Base-by-base conservation (phyloP, 2,113 vertebrate species). In the Synodontis membranacea region DNA sequence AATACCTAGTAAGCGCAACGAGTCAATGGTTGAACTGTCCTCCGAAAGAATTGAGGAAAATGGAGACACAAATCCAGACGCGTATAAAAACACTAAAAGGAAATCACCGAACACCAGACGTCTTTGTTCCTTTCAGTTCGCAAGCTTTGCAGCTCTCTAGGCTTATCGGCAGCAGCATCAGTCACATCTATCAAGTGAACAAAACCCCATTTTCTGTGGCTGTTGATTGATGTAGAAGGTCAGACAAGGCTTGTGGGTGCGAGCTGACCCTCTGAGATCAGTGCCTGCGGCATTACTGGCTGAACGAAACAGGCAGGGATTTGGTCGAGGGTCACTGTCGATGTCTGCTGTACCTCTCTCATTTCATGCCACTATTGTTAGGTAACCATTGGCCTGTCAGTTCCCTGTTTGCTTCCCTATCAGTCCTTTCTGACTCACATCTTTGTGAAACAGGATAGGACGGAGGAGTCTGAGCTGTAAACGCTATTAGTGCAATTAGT, bases 391-490 rank as follows among this genome's bases (percentile, higher is more conserved):
- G 68, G 86, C 76, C 75, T 46, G 62, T 48, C 75, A n/a, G 82
- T 46, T 79, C 25, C 17, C 78, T 87, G 70, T 66, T 44, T 72
- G 81, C 68, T 78, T 56, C 86, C 37, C 52, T n/a, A 82, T 86
- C 78, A 60, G 72, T 87, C 82, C 48, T 46, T 39, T 50, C 82
- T 74, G 46, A 54, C 76, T 74, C 50, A 82, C 60, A 62, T 56
- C 68, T 58, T 68, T 80, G 84, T 83, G 50, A 70, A 75, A 39
- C 31, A 81, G 37, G 66, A 50, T 50, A 64, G 52, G 44, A 17
- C 28, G 70, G 68, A 75, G 42, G 46, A 64, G 39, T n/a, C 12
- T 44, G 50, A 60, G 37, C 8, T 37, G 17, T 10, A 10, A 52
- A 48, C 11, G 48, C n/a, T 54, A 21, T 52, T 79, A 34, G 48